Evolutionary conservation across 2,797 vertebrate genomes (phyloP).

Genomic region (Acanthopagrus latus): DNA sequence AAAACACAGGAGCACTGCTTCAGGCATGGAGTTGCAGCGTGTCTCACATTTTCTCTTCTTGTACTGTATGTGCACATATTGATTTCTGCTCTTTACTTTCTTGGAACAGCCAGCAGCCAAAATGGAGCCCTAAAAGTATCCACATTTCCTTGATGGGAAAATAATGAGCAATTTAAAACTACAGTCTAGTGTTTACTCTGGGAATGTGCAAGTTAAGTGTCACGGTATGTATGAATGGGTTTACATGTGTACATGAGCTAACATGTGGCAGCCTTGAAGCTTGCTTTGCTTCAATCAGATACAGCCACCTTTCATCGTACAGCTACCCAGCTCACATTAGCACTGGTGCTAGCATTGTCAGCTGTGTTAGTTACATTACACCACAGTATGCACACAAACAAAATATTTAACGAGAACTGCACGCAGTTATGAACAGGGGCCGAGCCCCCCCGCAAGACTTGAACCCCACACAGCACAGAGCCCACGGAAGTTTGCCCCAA

Average conservation of each 20-base stretch:
- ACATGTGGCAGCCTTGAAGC: constrained; percentile 16
- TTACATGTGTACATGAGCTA: constrained; percentile 3
- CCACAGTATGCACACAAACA: not conserved
- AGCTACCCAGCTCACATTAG: not conserved
- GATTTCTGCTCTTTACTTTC: constrained; percentile 43
- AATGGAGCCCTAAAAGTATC: constrained; percentile 25
- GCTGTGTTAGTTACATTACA: not conserved
- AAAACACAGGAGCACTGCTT: constrained; percentile 16
- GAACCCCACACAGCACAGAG: too few species aligned
- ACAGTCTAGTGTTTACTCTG: constrained; percentile 17
- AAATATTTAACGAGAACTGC: too few species aligned
- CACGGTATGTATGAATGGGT: not conserved
- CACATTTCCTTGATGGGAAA: constrained; percentile 27
- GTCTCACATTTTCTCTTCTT: constrained; percentile 39
- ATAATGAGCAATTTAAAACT: constrained; percentile 15
- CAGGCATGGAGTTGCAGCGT: not conserved
- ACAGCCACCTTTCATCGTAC: not conserved
- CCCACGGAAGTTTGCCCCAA: too few species aligned
- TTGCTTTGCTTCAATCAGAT: not conserved
- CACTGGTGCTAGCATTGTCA: not conserved
- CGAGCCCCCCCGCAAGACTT: too few species aligned
- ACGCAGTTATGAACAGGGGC: too few species aligned
- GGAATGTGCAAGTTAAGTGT: constrained; percentile 1
- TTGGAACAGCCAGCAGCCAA: constrained; percentile 29
- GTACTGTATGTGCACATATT: constrained; percentile 40